phyloP scores from a whole-genome alignment of 1,140 invertebrate species.

The Drosophila pallidifrons region DNA sequence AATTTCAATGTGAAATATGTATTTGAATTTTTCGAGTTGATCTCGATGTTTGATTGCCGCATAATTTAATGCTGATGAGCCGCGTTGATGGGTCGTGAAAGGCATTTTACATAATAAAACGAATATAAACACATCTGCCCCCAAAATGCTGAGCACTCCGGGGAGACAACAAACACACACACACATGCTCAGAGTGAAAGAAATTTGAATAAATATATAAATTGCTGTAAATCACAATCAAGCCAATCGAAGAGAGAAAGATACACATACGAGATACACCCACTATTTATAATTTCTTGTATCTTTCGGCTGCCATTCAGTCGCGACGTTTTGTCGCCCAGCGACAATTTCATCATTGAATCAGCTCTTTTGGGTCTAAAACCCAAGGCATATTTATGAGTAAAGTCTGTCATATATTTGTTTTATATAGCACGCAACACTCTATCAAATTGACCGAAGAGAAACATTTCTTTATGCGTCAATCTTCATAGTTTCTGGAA shows the following conservation, averaged over 20 bases:
- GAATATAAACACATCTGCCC: constrained; percentile 63
- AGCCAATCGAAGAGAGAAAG: constrained; percentile 67
- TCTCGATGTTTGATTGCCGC: constrained; percentile 67
- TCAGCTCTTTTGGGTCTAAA: constrained; percentile 51
- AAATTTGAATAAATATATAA: constrained; percentile 79
- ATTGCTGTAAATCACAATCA: constrained; percentile 82
- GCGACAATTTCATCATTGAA: constrained; percentile 68
- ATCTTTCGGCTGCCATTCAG: constrained; percentile 41
- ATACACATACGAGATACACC: constrained; percentile 58
- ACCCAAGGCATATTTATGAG: constrained; percentile 70
- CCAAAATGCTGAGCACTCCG: constrained; percentile 44
- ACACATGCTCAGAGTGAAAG: neutral
- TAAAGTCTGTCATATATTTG: constrained; percentile 75
- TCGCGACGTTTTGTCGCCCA: constrained; percentile 58
- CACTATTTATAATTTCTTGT: constrained; percentile 69
- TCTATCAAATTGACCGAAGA: constrained; percentile 72
- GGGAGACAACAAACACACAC: neutral
- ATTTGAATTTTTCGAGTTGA: constrained; percentile 4
- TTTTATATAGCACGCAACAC: constrained; percentile 74
- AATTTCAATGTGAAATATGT: constrained; percentile 14
- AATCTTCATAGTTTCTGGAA: constrained; percentile 51
- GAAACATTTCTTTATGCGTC: constrained; percentile 78
- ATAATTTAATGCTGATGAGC: constrained; percentile 78
- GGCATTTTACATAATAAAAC: constrained; percentile 78
- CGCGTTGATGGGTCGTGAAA: constrained; percentile 68